These are phyloP conservation scores for Paramuricea clavata DNA, from an alignment of 92 coral and sea anemone species.

Conservation along the genomic window DNA sequence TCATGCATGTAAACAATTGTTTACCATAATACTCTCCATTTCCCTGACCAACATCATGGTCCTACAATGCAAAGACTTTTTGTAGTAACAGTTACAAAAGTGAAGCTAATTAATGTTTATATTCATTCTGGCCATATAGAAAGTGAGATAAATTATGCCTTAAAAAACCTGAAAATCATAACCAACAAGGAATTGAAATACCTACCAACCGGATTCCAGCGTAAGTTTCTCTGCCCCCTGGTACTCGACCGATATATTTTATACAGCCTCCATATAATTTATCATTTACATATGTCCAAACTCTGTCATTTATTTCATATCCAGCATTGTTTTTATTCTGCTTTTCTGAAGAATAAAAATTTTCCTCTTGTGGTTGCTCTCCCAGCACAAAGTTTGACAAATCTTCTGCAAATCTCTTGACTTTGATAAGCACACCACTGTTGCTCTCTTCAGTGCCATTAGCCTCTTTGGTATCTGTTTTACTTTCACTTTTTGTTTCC, in stretches of 20 bases:
- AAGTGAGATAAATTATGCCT: too few relatives aligned
- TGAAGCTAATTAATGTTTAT: slow-evolving; percentile 4
- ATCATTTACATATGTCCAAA: slow-evolving; percentile 44
- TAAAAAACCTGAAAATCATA: too few relatives aligned
- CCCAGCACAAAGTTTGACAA: neutral
- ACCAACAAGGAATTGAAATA: neutral
- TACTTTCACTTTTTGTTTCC: neutral
- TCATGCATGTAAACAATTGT: slow-evolving; percentile 64
- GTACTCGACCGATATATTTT: slow-evolving; percentile 57
- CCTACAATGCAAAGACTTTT: slow-evolving; percentile 50
- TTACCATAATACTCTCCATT: slow-evolving; percentile 66
- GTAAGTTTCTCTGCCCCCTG: neutral
- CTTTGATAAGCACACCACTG: neutral
- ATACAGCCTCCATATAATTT: slow-evolving; percentile 64
- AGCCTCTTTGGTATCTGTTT: too few relatives aligned
- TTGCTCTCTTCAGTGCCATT: too few relatives aligned
- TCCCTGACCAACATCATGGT: slow-evolving; percentile 68
- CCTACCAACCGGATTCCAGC: slow-evolving; percentile 87
- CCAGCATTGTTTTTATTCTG: slow-evolving; percentile 7
- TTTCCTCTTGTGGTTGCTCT: slow-evolving; percentile 2
- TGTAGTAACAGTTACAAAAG: neutral
- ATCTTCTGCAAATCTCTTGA: neutral
- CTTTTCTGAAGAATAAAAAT: slow-evolving; percentile 49
- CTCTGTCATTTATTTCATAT: neutral
- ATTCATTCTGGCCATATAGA: too few relatives aligned